Conservation (phyloP, 2,888 invertebrate species). For the Apoda limacodes region DNA sequence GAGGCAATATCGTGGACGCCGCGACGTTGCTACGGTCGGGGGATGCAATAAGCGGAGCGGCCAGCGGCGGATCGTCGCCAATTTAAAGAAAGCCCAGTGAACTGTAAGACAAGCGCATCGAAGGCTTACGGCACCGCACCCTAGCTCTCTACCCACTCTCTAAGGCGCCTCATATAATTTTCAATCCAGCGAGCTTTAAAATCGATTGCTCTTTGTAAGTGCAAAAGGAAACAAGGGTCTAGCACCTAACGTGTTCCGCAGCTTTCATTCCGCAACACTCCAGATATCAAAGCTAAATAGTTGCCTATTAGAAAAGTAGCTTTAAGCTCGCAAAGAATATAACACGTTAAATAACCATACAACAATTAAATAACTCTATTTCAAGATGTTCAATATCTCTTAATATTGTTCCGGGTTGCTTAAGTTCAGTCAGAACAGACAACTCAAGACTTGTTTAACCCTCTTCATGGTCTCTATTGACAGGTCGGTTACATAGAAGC, state of each 20-base stretch:
- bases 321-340: too few species aligned
- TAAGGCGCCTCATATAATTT: conserved; percentile 67
- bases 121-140: conserved; percentile 60
- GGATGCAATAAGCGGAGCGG: conserved; percentile 67
- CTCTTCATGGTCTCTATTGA: conserved; percentile 26
- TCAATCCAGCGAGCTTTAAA: conserved; percentile 68
- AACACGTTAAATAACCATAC: too few species aligned
- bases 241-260: conserved; percentile 32
- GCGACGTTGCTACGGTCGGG: conserved; percentile 58
- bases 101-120: conserved; percentile 72
- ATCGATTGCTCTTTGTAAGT: conserved; percentile 68
- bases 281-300: too few species aligned
- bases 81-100: conserved; percentile 72
- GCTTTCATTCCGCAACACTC: conserved; percentile 14
- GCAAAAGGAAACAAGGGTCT: conserved; percentile 50
- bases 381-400: too few species aligned
- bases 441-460: conserved; percentile 17
- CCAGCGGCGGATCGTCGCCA: conserved; percentile 59
- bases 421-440: conserved; percentile 10
- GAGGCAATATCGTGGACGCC: conserved; percentile 67
- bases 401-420: too few species aligned
- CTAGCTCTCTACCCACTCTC: conserved; percentile 40
- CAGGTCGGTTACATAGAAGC: conserved; percentile 30
- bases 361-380: too few species aligned
- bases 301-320: too few species aligned